Conservation (phyloP, 1,140 invertebrate species). For the Hyposmocoma kahamanoa region DNA sequence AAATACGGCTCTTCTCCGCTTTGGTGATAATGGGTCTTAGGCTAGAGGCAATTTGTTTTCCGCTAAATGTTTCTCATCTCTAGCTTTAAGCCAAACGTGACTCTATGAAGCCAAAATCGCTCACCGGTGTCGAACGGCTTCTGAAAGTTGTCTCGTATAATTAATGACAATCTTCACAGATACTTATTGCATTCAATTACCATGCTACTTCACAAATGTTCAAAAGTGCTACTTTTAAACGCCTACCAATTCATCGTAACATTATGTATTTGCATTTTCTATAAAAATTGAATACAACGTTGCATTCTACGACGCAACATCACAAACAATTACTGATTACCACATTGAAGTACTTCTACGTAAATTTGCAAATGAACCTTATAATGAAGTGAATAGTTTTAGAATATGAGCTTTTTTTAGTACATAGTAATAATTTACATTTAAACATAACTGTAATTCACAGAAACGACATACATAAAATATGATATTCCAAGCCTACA, state of each 20-base stretch:
- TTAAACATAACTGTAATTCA: slow-evolving; percentile 58
- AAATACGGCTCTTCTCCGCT: too few species aligned
- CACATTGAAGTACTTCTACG: too few species aligned
- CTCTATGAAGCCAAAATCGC: too few species aligned
- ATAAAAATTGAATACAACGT: not conserved
- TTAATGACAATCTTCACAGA: slow-evolving; percentile 43
- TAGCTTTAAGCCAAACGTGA: too few species aligned
- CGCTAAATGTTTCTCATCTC: too few species aligned
- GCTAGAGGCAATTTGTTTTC: too few species aligned
- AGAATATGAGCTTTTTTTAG: slow-evolving; percentile 47
- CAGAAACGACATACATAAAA: slow-evolving; percentile 59
- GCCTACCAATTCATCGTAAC: slow-evolving; percentile 33
- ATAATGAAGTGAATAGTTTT: slow-evolving; percentile 34
- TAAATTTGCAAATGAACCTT: slow-evolving; percentile 3
- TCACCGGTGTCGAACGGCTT: too few species aligned
- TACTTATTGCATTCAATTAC: slow-evolving; percentile 64
- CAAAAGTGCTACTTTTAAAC: slow-evolving; percentile 58
- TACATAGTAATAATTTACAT: slow-evolving; percentile 66
- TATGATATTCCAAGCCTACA: slow-evolving; percentile 54
- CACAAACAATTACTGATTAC: too few species aligned
- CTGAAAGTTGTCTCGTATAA: too few species aligned
- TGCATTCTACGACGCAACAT: too few species aligned
- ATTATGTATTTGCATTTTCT: slow-evolving; percentile 11
- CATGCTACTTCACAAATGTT: slow-evolving; percentile 51
- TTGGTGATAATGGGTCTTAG: too few species aligned